Evolutionary conservation across 2,888 invertebrate species (phyloP), one percentile per base, ranked within the genome.

Genomic region (Eugnorisma glareosa): DNA sequence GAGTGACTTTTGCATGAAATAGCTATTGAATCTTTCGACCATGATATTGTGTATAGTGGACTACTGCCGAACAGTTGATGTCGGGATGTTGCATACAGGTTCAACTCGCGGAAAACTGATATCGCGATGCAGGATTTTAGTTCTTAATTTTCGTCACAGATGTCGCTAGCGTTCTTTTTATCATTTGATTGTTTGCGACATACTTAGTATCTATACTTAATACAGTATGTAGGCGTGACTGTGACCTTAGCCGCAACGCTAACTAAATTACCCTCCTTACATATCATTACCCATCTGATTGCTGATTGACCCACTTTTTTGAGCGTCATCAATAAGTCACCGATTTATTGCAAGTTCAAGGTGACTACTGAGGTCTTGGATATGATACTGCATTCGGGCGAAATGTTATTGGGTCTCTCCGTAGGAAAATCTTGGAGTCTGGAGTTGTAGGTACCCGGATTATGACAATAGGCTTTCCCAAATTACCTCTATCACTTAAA

Each of bases 281-380:
- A 94, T 94, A 92, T 93, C 91, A 93, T 95, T 94, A 94, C 90
- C 86, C 89, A 92, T 88, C 87, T 94, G 92, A 96, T 95, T 95
- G 94, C 83, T 84, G 87, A 86, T 89, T 91, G 96, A 95, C 96
- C 96, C 91, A 96, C 89, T 94, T 96, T 81, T 89, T 79, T 88
- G 83, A 91, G 90, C 89, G 83, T 87, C 85, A 84, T 81, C 86
- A 89, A 87, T 83, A 77, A 81, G 79, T 79, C 81, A 79, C 69
- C 81, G 76, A 82, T 81, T 73, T 72, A 74, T 80, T 63, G 63
- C 81, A 72, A 83, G 81, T 81, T 83, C 74, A 83, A 28, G 80
- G 83, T 54, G 67, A 79, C 24, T 40, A 10, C 31, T 66, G 24
- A 66, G 40, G 40, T 64, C 61, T 51, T 28, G 21, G 11, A 28